phyloP scores from a whole-genome alignment of 53 echinoderm and acorn worm species.

The Holothuria scabra region DNA sequence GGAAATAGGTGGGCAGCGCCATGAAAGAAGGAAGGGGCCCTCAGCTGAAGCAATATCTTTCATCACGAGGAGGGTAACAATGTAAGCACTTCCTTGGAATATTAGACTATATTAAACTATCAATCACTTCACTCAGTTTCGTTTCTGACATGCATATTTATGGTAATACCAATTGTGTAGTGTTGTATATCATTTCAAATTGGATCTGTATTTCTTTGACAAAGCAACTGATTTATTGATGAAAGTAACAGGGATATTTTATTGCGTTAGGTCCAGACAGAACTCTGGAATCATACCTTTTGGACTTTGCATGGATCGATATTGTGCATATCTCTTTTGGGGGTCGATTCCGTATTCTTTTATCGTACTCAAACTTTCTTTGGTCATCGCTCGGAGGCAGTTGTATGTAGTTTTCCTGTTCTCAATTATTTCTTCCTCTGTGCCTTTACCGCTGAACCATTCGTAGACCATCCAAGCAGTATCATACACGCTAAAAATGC shows the following conservation, averaged over 20 bases:
- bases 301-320: neutral
- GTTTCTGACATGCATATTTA: too few relatives aligned
- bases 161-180: too few relatives aligned
- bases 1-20: too few relatives aligned
- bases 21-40: too few relatives aligned
- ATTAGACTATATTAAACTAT: too few relatives aligned
- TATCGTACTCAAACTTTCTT: constrained; percentile 6
- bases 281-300: neutral
- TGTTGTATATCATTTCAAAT: too few relatives aligned
- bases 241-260: neutral
- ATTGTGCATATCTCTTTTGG: constrained; percentile 22
- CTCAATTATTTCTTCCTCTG: constrained; percentile 11
- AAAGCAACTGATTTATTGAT: too few relatives aligned
- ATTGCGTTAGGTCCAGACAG: neutral
- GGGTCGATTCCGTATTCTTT: constrained; percentile 34
- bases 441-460: neutral
- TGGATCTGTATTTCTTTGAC: too few relatives aligned
- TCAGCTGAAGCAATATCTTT: too few relatives aligned
- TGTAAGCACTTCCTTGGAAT: too few relatives aligned
- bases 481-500: constrained; percentile 24
- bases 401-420: constrained; percentile 25
- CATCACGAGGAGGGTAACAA: too few relatives aligned
- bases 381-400: constrained; percentile 20
- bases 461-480: constrained; percentile 33
- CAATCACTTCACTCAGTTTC: too few relatives aligned